Base-by-base conservation (phyloP, 2,888 invertebrate species). In the Hylaea fasciaria region DNA sequence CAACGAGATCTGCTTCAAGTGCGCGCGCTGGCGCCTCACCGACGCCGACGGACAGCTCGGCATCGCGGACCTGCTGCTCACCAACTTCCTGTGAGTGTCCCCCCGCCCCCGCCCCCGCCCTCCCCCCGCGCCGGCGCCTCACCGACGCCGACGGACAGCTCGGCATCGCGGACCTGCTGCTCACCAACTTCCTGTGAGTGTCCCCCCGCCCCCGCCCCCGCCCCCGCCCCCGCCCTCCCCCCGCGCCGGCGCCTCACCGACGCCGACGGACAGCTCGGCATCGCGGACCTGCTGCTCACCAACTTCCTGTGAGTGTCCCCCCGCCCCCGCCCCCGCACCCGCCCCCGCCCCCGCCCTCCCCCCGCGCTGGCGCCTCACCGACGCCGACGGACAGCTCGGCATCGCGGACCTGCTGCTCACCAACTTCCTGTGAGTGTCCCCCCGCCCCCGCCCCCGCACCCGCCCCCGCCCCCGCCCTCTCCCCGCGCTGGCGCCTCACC, bases 141-240 rank as follows among this genome's bases (percentile, higher is more conserved):
- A 99, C 99, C 0, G 99, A 99, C 84, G 96, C 97, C 0, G 99
- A 99, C 88, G 99, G 99, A 0, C 99, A 99, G 87, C 95, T 99
- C 55, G 99, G 99, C 61, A 98, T 99, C 68, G 98, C 99, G 0
- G 99, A 99, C 91, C 94, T 99, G 60, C 96, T 98, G 57, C 94
- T 99, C 2, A 96, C 98, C 57, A 99, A 98, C 84, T 99, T 99
- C 87, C 92, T 99, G 94, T 98, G 81, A 92, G 93, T 71, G 29
- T 11, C 94, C 94, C 14, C 68, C 57, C n/a, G 0, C 94, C 51
- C 22, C 22, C 22, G 22, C 95, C 69, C 98, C 97, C 76, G 97
- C 83, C 95, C 73, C 95, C 0, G 93, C 95, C n/a, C 94, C 95
- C 95, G 95, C 95, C 67, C 5, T 11, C 94, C 94, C 17, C 68